Percentiles rank a stretch among this genome's conserved stretches.
Evolutionary conservation across 92 coral and sea anemone genomes (phyloP).

Genomic region (Micromussa lordhowensis): DNA sequence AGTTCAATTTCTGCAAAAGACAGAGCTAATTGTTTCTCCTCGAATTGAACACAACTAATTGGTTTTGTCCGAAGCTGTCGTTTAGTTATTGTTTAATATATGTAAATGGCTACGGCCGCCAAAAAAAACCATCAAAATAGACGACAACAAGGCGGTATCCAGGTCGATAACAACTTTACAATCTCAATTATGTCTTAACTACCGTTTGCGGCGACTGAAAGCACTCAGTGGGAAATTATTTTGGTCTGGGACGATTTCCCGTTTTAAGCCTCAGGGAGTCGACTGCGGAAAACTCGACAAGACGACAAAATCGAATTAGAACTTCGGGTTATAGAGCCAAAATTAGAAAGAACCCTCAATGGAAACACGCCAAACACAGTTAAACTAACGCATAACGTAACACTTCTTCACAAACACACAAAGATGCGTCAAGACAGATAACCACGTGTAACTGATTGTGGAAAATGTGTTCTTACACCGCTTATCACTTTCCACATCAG

Average conservation of each 20-base stretch:
- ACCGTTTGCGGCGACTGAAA: background rate
- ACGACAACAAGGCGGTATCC: background rate
- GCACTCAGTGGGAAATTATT: background rate
- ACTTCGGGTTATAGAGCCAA: background rate
- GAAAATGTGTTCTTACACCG: background rate
- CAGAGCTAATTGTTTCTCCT: no score
- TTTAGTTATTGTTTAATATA: no score
- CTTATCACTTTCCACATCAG: constrained; percentile 12
- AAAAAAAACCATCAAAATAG: background rate
- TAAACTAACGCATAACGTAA: background rate
- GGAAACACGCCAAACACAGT: background rate
- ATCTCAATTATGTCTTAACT: background rate
- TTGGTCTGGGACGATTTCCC: background rate
- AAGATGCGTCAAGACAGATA: background rate
- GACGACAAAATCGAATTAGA: background rate
- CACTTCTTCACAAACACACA: background rate
- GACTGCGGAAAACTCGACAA: background rate
- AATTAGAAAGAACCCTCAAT: background rate
- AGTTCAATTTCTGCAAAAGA: background rate
- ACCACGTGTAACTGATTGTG: constrained; percentile 3
- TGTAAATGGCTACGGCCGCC: no score
- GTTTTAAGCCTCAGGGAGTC: background rate
- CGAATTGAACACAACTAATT: no score
- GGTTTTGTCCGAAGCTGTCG: no score
- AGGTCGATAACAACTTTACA: background rate